phyloP scores from a whole-genome alignment of 2,113 vertebrate species.

The Pterophyllum scalare region DNA sequence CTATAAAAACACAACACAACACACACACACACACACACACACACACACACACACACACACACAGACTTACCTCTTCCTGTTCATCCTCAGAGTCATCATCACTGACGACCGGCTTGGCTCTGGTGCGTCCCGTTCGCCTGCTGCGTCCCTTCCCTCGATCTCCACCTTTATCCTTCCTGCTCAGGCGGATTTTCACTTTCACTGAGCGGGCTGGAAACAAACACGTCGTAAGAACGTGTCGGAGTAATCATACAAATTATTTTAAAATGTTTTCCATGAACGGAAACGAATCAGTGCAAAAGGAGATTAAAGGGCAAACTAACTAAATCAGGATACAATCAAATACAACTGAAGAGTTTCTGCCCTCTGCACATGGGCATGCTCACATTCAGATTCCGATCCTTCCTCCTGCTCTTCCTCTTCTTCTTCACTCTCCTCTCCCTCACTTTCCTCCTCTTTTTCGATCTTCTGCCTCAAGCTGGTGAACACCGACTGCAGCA shows the following conservation, averaged over 20 bases:
- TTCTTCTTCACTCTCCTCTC: slow-evolving; percentile 91
- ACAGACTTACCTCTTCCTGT: slow-evolving; percentile 88
- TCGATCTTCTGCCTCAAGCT: slow-evolving; percentile 92
- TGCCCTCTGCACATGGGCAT: background rate
- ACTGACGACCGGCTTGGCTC: slow-evolving; percentile 94
- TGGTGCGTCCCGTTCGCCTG: slow-evolving; percentile 84
- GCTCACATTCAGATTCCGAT: slow-evolving; percentile 87
- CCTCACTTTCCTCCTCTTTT: slow-evolving; percentile 93
- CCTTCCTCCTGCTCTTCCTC: slow-evolving; percentile 90
- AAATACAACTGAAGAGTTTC: background rate
- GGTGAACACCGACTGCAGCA: slow-evolving; percentile 93
- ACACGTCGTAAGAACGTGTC: background rate
- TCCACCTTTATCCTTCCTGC: slow-evolving; percentile 88
- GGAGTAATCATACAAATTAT: background rate
- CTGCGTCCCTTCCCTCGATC: slow-evolving; percentile 86
- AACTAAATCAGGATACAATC: background rate
- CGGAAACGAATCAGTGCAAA: background rate
- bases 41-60: background rate
- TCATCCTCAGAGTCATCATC: slow-evolving; percentile 95
- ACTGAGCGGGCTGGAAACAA: slow-evolving; percentile 86
- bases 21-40: background rate
- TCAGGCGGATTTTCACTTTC: slow-evolving; percentile 94
- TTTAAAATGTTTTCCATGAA: background rate
- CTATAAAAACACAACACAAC: background rate
- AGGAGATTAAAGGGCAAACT: background rate